Evolutionary conservation across 2,888 invertebrate species (phyloP).

Genomic region (Plebejus anna): DNA sequence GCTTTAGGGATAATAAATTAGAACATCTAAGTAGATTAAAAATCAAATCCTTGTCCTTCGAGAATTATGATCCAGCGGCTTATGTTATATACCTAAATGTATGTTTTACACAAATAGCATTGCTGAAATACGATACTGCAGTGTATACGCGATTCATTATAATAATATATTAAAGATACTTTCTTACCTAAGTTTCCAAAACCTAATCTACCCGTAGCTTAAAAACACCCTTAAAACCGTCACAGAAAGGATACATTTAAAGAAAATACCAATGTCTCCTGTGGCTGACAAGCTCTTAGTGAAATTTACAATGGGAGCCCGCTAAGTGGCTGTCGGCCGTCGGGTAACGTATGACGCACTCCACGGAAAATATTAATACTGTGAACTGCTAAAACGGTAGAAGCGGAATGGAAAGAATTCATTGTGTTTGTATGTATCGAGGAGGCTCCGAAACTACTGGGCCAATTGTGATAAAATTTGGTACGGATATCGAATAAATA

Average conservation of each 20-base stretch:
- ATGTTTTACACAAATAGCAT: no score
- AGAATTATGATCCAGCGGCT: no score
- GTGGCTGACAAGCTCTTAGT: constrained; percentile 64
- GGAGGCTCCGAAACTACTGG: background rate
- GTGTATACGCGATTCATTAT: no score
- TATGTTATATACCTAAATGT: no score
- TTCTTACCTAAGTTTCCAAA: background rate
- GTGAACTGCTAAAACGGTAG: background rate
- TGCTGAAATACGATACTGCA: no score
- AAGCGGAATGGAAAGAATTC: background rate
- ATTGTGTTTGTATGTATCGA: background rate
- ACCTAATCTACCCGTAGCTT: background rate
- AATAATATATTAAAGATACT: no score
- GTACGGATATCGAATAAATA: background rate
- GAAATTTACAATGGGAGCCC: constrained; percentile 73
- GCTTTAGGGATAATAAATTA: no score
- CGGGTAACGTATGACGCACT: constrained; percentile 63
- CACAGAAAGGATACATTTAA: constrained; percentile 34
- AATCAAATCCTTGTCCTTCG: no score
- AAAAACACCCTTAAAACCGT: background rate
- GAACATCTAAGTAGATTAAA: no score
- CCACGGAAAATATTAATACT: constrained; percentile 44
- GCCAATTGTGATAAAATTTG: background rate
- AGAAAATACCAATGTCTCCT: constrained; percentile 61
- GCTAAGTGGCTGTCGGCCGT: constrained; percentile 53